Conservation (phyloP, 2,113 vertebrate species). For the Gadus macrocephalus region DNA sequence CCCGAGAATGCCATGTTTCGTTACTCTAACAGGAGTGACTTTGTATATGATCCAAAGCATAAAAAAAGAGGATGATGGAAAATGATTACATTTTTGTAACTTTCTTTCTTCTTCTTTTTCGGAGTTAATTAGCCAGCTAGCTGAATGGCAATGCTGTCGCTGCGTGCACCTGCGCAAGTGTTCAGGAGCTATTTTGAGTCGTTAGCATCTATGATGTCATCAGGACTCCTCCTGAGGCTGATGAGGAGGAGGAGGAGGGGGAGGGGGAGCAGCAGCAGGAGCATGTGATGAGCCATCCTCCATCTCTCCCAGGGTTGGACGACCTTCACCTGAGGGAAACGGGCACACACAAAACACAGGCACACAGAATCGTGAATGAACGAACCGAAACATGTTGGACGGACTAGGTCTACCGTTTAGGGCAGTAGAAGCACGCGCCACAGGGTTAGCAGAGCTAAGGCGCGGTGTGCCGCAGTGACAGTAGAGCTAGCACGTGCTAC, state of each 20-base stretch:
- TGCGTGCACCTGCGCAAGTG: not conserved
- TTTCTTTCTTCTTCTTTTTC: not conserved
- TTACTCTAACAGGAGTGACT: too few relatives aligned
- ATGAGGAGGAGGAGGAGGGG: too few relatives aligned
- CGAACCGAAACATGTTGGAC: conserved; percentile 1
- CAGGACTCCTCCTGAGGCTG: too few relatives aligned
- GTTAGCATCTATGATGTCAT: too few relatives aligned
- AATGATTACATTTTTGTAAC: not conserved
- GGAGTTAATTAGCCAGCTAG: not conserved
- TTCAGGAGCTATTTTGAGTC: too few relatives aligned
- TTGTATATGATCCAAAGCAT: too few relatives aligned
- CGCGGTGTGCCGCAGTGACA: too few relatives aligned
- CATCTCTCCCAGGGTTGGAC: too few relatives aligned
- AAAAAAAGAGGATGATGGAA: not conserved
- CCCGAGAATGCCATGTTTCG: conserved; percentile 72
- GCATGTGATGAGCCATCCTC: too few relatives aligned
- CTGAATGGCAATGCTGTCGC: not conserved
- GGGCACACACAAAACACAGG: not conserved
- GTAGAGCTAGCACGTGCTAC: not conserved
- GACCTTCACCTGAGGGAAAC: not conserved
- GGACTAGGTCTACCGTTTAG: not conserved
- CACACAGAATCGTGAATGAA: conserved; percentile 20
- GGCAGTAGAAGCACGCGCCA: not conserved
- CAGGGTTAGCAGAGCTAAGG: not conserved
- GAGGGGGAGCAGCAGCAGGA: too few relatives aligned